Conservation (phyloP, 2,888 invertebrate genomes). For the Drosophila testacea region DNA sequence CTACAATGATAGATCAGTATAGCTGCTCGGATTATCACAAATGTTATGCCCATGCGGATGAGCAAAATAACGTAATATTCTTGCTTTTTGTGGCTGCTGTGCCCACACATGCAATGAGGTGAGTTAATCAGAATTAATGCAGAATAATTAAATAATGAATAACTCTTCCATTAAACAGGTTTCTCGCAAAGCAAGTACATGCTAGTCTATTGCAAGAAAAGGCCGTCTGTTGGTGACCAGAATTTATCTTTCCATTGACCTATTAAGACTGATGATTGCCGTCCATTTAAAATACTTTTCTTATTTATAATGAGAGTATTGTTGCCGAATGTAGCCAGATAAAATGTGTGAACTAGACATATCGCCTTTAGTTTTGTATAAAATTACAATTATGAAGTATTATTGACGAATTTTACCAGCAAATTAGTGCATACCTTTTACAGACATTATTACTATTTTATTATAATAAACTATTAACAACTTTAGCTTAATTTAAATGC, state of each 20-base stretch:
- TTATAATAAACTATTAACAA: background rate
- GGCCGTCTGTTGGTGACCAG: slow-evolving; percentile 89
- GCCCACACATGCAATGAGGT: slow-evolving; percentile 91
- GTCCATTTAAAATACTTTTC: background rate
- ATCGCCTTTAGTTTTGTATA: no score
- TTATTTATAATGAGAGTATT: background rate
- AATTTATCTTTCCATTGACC: background rate
- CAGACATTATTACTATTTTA: background rate
- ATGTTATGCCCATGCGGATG: slow-evolving; percentile 90
- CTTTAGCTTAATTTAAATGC: background rate
- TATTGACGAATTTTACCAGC: no score
- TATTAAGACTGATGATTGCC: slow-evolving; percentile 55
- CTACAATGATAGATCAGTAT: slow-evolving; percentile 86
- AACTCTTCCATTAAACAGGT: slow-evolving; percentile 81
- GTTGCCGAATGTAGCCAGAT: background rate
- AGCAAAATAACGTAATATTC: slow-evolving; percentile 89
- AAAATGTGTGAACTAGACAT: no score
- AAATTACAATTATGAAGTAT: no score
- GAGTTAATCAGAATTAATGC: slow-evolving; percentile 1
- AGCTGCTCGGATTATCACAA: slow-evolving; percentile 95
- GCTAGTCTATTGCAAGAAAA: slow-evolving; percentile 89
- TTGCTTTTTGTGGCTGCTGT: slow-evolving; percentile 90
- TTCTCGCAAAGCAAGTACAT: slow-evolving; percentile 89
- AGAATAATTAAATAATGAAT: rapidly evolving
- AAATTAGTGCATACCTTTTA: background rate